phyloP scores from a whole-genome alignment of 2,113 vertebrate genomes.

The Morone saxatilis region DNA sequence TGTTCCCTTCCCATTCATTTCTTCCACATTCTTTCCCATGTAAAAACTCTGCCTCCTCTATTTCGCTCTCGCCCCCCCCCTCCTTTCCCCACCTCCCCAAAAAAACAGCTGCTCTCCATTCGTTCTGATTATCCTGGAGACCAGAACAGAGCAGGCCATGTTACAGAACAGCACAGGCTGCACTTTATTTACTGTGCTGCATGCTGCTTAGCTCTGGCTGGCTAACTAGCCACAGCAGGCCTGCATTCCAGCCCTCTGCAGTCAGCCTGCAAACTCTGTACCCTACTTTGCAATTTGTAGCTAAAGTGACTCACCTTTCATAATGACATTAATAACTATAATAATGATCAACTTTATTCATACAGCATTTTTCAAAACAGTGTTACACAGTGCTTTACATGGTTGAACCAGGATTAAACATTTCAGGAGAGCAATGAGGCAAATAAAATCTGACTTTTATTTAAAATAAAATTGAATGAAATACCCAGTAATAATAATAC shows the following conservation, averaged over 20 bases:
- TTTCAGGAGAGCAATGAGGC: not conserved
- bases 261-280: constrained; percentile 56
- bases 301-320: constrained; percentile 49
- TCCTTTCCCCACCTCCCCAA: not conserved
- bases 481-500: not conserved
- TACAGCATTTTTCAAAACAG: not conserved
- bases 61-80: constrained; percentile 19
- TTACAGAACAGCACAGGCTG: constrained; percentile 61
- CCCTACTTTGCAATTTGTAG: constrained; percentile 41
- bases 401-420: not conserved
- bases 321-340: not conserved
- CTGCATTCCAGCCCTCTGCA: constrained; percentile 73
- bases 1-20: constrained; percentile 72
- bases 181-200: constrained; percentile 66
- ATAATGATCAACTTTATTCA: not conserved
- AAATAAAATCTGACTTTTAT: not conserved
- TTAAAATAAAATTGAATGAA: not conserved
- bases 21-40: constrained; percentile 70
- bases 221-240: constrained; percentile 80
- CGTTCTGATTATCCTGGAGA: constrained; percentile 72
- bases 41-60: constrained; percentile 43
- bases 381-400: not conserved
- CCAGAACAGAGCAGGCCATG: constrained; percentile 69
- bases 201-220: constrained; percentile 58
- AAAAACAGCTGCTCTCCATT: constrained; percentile 78